phyloP scores from a whole-genome alignment of 2,113 vertebrate species.

The Hemichromis elongatus region DNA sequence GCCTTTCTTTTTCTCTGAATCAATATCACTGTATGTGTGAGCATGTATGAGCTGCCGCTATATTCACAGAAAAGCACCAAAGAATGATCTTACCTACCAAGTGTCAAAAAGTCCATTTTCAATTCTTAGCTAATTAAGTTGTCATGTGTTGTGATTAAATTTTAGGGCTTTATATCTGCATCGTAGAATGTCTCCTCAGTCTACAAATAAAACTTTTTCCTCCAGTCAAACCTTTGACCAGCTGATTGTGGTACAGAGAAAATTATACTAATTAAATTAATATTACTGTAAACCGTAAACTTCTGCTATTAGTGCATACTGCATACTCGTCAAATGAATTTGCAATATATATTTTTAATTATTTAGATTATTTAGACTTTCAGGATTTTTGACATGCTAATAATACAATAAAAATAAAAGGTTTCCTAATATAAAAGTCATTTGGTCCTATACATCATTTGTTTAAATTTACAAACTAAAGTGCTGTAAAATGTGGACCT shows the following conservation, averaged over 20 bases:
- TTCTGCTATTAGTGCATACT: no score
- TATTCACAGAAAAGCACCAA: neutral
- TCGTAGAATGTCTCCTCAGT: neutral
- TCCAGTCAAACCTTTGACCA: neutral
- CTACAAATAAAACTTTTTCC: neutral
- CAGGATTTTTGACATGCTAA: neutral
- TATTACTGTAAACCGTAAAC: neutral
- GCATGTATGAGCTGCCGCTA: neutral
- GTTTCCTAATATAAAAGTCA: neutral
- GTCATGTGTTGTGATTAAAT: neutral
- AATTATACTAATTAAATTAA: neutral
- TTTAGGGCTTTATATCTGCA: neutral
- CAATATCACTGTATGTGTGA: neutral
- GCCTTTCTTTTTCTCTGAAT: constrained; percentile 4
- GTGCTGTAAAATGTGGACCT: neutral
- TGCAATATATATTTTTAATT: no score
- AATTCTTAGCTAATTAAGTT: neutral
- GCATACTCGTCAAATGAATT: no score
- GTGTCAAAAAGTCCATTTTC: neutral
- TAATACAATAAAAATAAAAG: no score
- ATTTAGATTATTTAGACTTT: neutral
- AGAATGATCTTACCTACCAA: neutral
- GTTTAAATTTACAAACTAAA: neutral
- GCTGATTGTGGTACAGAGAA: neutral
- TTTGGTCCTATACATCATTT: neutral